Evolutionary conservation across 1,140 invertebrate genomes (phyloP), one percentile per base, ranked within the genome.

Genomic region (Diachasmimorpha longicaudata): DNA sequence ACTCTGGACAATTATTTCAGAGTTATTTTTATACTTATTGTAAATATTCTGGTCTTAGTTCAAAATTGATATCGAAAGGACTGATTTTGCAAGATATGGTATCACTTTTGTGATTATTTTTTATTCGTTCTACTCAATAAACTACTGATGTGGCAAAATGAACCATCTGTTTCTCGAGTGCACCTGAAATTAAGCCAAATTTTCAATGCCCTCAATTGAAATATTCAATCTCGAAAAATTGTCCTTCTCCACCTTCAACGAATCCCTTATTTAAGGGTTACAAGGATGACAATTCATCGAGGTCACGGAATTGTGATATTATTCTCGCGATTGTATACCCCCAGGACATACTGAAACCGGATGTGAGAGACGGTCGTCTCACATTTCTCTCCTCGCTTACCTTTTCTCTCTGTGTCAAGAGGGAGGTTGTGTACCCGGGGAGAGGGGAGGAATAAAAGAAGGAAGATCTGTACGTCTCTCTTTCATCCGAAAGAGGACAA

Each of bases 301-400:
- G 58, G 58, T 63, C 58, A 63, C 19, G 58, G 58, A 19, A 63
- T 63, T 31, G 58, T 63, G 21, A 63, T 63, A 19, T 63, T 63
- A 63, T 63, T 63, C 58, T 10, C 14, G 58, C 23, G 58, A 63
- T 63, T 63, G 58, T 63, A 63, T 63, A 25, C 58, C 58, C 58
- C 21, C 21, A 25, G 58, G 58, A 63, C 23, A 63, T n/a, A 11
- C 19, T 63, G 48, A 63, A 68, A 39, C 66, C 66, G 66, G 66
- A 68, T 68, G 66, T 68, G 31, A 68, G 66, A 37, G 13, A 37
- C 66, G 21, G 58, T 66, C 58, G 66, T 68, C 25, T 68, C 66
- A 68, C 66, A 39, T 68, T 68, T 68, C 66, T 68, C 66, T 68
- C 66, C 66, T 68, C 66, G 66, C 36, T 68, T 68, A 68, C 66